A percentile compares a stretch with the other conserved stretches of the same genome.
phyloP scores from a whole-genome alignment of 2,888 invertebrate genomes.

The Celastrina argiolus region DNA sequence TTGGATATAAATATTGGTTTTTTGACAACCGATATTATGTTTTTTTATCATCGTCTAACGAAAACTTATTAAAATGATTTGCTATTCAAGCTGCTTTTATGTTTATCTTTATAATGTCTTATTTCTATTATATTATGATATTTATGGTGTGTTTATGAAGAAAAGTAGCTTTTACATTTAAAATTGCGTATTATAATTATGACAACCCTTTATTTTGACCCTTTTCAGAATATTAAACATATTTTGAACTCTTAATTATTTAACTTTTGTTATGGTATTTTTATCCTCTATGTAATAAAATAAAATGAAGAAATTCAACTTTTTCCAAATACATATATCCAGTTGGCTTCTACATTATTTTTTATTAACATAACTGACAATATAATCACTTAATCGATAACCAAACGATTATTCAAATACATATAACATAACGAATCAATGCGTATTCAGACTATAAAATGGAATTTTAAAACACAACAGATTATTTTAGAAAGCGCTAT shows the following conservation, averaged over 20 bases:
- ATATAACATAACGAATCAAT: slow-evolving; percentile 11
- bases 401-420: neutral
- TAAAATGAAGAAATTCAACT: too few relatives aligned
- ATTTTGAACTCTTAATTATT: too few relatives aligned
- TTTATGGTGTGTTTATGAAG: too few relatives aligned
- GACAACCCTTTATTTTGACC: too few relatives aligned
- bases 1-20: neutral
- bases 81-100: neutral
- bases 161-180: too few relatives aligned
- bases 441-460: neutral
- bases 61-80: neutral
- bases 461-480: slow-evolving; percentile 22
- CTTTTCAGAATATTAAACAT: too few relatives aligned
- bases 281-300: too few relatives aligned
- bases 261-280: too few relatives aligned
- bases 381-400: slow-evolving; percentile 6
- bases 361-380: neutral
- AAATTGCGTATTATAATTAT: too few relatives aligned
- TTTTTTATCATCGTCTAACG: neutral
- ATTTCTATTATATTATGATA: neutral
- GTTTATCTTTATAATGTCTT: neutral
- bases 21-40: neutral
- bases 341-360: neutral
- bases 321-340: too few relatives aligned
- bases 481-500: slow-evolving; percentile 31